A percentile compares a stretch with the other conserved stretches of the same genome.
These are phyloP conservation scores for Phylloscopus trochiloides DNA, from an alignment of 2,113 vertebrate genomes.

Conservation along the genomic window DNA sequence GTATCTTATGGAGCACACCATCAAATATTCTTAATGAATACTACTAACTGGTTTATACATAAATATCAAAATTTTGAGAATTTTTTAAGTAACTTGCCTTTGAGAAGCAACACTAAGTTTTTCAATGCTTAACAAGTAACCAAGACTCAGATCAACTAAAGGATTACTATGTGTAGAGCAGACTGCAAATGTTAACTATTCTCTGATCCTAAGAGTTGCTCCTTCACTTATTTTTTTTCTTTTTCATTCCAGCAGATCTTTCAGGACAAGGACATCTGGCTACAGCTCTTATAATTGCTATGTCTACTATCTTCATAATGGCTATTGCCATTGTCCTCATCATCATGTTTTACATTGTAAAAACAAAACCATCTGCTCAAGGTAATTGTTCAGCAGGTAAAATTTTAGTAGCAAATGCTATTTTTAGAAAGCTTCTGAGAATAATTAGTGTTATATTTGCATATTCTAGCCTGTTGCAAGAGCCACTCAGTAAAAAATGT, in stretches of 20 bases:
- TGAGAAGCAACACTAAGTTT: background rate
- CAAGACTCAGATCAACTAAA: background rate
- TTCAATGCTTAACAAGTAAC: background rate
- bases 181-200: background rate
- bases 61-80: background rate
- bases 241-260: constrained; percentile 77
- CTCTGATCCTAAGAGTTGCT: background rate
- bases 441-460: constrained; percentile 2
- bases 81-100: background rate
- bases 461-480: constrained; percentile 86
- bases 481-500: constrained; percentile 88
- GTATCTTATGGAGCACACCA: background rate
- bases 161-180: background rate
- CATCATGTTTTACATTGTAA: constrained; percentile 98
- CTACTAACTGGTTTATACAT: background rate
- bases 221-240: background rate
- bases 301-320: constrained; percentile 99
- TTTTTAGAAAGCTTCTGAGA: background rate
- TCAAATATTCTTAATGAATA: background rate
- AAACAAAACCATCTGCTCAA: constrained; percentile 89
- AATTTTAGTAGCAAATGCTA: background rate
- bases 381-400: constrained; percentile 71
- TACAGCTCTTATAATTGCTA: constrained; percentile 96
- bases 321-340: constrained; percentile 96
- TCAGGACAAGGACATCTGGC: constrained; percentile 92